Evolutionary conservation across 2,797 vertebrate species (phyloP).

Genomic region (Leuciscus waleckii): DNA sequence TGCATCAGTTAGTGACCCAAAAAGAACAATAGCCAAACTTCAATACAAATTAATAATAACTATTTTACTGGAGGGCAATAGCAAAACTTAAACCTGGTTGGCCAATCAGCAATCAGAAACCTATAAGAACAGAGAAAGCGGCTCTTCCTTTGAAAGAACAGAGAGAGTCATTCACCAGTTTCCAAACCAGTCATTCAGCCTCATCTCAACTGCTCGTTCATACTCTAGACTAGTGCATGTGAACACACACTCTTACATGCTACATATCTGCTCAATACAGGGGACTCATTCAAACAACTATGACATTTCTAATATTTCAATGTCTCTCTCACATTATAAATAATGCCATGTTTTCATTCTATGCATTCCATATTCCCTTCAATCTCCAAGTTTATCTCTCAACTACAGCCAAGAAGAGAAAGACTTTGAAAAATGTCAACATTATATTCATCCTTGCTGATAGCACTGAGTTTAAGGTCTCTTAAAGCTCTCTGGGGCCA

Average conservation of each 20-base stretch:
- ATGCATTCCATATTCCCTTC: conserved; percentile 15
- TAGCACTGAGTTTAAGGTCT: conserved; percentile 17
- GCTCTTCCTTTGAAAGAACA: conserved; percentile 64
- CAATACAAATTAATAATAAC: neutral
- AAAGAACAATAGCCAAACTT: conserved; percentile 5
- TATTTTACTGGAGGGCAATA: neutral
- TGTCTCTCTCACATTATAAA: neutral
- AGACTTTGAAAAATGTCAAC: conserved; percentile 26
- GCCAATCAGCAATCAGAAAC: conserved; percentile 66
- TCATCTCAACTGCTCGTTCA: conserved; percentile 5
- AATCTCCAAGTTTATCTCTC: conserved; percentile 57
- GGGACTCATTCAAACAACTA: neutral
- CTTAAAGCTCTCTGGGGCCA: conserved; percentile 15
- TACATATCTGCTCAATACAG: conserved; percentile 12
- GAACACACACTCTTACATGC: conserved; percentile 55
- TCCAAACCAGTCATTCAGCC: conserved; percentile 78
- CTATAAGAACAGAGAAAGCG: conserved; percentile 66
- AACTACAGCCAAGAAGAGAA: conserved; percentile 68
- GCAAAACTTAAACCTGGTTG: conserved; percentile 20
- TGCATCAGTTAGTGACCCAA: neutral
- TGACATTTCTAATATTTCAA: conserved; percentile 39
- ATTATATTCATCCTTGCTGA: conserved; percentile 19
- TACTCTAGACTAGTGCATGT: conserved; percentile 1
- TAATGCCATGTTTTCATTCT: conserved; percentile 63
- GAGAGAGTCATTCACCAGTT: conserved; percentile 76